These are phyloP conservation scores for Nasonia giraulti DNA, from an alignment of 1,140 invertebrate species.

Conservation along the genomic window DNA sequence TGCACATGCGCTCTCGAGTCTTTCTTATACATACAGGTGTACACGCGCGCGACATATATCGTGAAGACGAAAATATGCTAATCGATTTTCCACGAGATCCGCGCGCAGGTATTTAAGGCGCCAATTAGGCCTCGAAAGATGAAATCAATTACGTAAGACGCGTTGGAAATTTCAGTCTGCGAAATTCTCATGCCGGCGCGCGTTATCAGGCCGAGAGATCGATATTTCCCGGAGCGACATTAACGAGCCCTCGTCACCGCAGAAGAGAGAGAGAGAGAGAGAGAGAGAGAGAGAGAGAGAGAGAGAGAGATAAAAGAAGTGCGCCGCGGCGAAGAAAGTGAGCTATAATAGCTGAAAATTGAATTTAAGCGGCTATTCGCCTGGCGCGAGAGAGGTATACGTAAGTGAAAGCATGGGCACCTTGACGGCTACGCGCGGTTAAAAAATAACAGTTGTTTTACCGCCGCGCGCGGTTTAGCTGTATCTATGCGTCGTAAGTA, in stretches of 20 bases:
- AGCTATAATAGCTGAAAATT: constrained; percentile 22
- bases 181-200: background rate
- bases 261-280: background rate
- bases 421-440: background rate
- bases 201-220: too few species aligned
- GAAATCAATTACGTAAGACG: background rate
- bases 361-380: constrained; percentile 13
- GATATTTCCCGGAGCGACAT: background rate
- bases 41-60: background rate
- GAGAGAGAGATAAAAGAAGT: background rate
- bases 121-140: background rate
- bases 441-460: constrained; percentile 11
- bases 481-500: too few species aligned
- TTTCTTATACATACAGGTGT: background rate
- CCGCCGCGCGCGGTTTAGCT: background rate
- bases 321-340: background rate
- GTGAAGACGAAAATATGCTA: background rate
- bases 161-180: background rate
- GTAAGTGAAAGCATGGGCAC: constrained; percentile 28
- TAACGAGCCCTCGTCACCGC: too few species aligned
- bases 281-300: background rate
- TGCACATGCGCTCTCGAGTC: constrained; percentile 25
- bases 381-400: background rate
- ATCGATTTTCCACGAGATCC: too few species aligned
- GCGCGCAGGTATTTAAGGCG: too few species aligned